A percentile compares a stretch with the other conserved stretches of the same genome.
Conservation (phyloP, 1,140 invertebrate genomes). For the Sitobion miscanthi region DNA sequence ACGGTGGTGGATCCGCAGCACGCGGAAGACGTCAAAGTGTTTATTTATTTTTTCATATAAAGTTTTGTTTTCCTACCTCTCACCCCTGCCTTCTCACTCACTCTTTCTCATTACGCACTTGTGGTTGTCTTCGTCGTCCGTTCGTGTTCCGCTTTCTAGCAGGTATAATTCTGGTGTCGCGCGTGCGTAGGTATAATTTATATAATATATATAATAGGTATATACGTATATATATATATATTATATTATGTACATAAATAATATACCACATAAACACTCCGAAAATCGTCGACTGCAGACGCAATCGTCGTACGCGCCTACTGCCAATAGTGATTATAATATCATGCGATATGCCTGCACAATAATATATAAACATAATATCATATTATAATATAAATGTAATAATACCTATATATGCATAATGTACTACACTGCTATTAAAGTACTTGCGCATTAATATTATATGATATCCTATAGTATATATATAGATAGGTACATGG, state of each 20-base stretch:
- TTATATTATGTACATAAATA: not conserved
- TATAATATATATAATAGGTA: not conserved
- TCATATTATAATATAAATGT: too few relatives aligned
- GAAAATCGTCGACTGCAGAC: not conserved
- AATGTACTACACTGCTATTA: too few relatives aligned
- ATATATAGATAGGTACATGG: too few relatives aligned
- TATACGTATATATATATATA: not conserved
- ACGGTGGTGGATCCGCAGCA: too few relatives aligned
- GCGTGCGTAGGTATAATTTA: not conserved
- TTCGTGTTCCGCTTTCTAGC: constrained; percentile 27
- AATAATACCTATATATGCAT: too few relatives aligned
- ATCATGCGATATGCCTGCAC: too few relatives aligned
- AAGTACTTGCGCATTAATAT: too few relatives aligned
- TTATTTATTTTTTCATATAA: not conserved
- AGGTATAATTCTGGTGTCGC: constrained; percentile 7
- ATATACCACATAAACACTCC: not conserved
- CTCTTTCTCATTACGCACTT: not conserved
- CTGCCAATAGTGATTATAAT: too few relatives aligned
- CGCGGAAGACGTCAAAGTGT: not conserved
- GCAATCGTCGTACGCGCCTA: not conserved
- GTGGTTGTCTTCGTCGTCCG: not conserved
- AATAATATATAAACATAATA: too few relatives aligned
- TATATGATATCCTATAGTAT: too few relatives aligned
- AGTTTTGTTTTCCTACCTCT: not conserved
- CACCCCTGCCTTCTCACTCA: not conserved